phyloP scores from a whole-genome alignment of 2,888 invertebrate genomes.

The Ditylenchus weischeri region DNA sequence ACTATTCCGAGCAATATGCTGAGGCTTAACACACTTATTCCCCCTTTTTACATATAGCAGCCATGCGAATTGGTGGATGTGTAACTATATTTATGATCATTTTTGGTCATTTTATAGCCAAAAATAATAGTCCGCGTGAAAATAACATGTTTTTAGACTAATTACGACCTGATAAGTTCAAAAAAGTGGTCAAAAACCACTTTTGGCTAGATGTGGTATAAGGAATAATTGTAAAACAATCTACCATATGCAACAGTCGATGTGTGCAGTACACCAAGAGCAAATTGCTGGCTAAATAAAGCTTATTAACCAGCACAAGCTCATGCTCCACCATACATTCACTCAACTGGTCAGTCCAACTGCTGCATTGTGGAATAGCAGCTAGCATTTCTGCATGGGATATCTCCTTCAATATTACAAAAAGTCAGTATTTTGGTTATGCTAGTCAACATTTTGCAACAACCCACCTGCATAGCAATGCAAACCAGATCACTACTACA shows the following conservation, averaged over 20 bases:
- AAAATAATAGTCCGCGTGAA: too few species aligned
- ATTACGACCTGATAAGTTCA: too few species aligned
- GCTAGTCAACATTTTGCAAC: not conserved
- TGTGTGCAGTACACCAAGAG: conserved; percentile 20
- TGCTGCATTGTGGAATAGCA: conserved; percentile 10
- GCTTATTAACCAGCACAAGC: conserved; percentile 13
- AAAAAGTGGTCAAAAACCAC: too few species aligned
- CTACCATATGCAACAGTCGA: conserved; percentile 21
- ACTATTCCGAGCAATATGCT: too few species aligned
- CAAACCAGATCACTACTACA: conserved; percentile 15
- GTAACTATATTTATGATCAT: too few species aligned
- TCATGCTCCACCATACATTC: conserved; percentile 16
- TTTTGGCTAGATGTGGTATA: too few species aligned
- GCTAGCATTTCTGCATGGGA: conserved; percentile 25
- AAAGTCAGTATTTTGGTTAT: not conserved
- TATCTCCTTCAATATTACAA: conserved; percentile 20
- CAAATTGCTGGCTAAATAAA: conserved; percentile 24
- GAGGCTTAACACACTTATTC: too few species aligned
- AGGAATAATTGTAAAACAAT: not conserved
- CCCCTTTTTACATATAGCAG: too few species aligned
- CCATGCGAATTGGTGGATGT: too few species aligned
- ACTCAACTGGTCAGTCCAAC: conserved; percentile 22
- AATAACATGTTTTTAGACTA: too few species aligned
- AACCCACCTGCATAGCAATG: conserved; percentile 25
- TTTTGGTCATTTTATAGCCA: too few species aligned